These are phyloP conservation scores for Mycalesis mineus DNA, from an alignment of 2,888 invertebrate genomes.

Conservation along the genomic window DNA sequence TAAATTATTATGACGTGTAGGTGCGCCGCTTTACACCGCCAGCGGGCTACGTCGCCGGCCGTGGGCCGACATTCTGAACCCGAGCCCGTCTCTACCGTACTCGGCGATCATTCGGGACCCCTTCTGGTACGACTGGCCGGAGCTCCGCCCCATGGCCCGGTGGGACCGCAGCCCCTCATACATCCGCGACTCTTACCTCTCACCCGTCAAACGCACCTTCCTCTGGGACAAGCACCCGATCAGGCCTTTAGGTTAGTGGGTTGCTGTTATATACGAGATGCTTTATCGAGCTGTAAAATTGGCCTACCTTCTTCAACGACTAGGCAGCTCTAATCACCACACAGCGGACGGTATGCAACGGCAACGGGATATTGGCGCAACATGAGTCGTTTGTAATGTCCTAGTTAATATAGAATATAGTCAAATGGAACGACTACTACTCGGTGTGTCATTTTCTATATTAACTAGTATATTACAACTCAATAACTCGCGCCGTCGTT, in stretches of 20 bases:
- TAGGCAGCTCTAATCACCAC: slow-evolving; percentile 25
- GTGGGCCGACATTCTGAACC: slow-evolving; percentile 86
- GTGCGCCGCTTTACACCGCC: slow-evolving; percentile 85
- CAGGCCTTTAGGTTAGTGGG: slow-evolving; percentile 91
- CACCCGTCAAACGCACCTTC: slow-evolving; percentile 93
- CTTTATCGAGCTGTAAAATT: slow-evolving; percentile 58
- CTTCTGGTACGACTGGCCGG: slow-evolving; percentile 92
- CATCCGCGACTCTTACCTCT: slow-evolving; percentile 92
- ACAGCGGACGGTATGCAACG: no score
- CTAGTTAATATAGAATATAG: no score
- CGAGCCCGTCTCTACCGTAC: slow-evolving; percentile 86
- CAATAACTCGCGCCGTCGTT: no score
- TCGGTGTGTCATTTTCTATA: no score
- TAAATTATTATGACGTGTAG: slow-evolving; percentile 69
- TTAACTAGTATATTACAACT: no score
- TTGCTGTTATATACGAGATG: slow-evolving; percentile 57
- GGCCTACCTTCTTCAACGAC: slow-evolving; percentile 46
- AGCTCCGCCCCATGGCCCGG: slow-evolving; percentile 86
- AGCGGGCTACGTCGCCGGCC: slow-evolving; percentile 79
- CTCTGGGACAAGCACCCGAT: slow-evolving; percentile 94
- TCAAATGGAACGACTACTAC: no score
- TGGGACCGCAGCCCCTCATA: slow-evolving; percentile 86
- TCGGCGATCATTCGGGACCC: slow-evolving; percentile 91
- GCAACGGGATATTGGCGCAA: no score
- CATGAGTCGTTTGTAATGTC: no score